Evolutionary conservation across 2,797 vertebrate genomes (phyloP).

Genomic region (Sebastes matsubarae): DNA sequence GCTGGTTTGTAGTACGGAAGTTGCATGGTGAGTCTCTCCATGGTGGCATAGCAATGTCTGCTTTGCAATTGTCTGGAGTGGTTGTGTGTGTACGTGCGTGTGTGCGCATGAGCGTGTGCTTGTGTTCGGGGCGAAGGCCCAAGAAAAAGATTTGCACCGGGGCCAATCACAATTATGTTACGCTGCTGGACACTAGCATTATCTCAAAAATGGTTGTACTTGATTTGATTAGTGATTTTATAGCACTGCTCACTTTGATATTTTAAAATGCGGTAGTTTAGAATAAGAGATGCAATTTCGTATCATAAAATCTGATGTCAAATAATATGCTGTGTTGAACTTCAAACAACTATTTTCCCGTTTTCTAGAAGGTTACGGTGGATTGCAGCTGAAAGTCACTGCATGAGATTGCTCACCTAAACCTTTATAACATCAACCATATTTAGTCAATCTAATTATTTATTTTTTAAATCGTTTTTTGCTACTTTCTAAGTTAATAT

Average conservation of each 20-base stretch:
- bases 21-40: no score
- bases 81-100: no score
- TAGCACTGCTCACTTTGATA: background rate
- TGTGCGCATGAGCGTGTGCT: no score
- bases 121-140: no score
- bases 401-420: background rate
- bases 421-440: background rate
- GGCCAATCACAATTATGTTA: no score
- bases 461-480: background rate
- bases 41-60: no score
- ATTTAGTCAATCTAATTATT: background rate
- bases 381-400: background rate
- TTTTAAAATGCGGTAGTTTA: background rate
- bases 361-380: background rate
- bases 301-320: background rate
- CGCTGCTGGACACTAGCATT: fast-evolving
- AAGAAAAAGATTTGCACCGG: no score
- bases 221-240: background rate
- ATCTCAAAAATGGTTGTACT: background rate
- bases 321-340: background rate
- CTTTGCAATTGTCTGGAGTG: no score
- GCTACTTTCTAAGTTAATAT: background rate
- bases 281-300: background rate
- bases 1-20: no score
- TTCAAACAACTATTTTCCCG: background rate